Percentiles rank a stretch among this genome's conserved stretches.
phyloP scores from a whole-genome alignment of 1,140 invertebrate genomes.

The Ladona fulva region DNA sequence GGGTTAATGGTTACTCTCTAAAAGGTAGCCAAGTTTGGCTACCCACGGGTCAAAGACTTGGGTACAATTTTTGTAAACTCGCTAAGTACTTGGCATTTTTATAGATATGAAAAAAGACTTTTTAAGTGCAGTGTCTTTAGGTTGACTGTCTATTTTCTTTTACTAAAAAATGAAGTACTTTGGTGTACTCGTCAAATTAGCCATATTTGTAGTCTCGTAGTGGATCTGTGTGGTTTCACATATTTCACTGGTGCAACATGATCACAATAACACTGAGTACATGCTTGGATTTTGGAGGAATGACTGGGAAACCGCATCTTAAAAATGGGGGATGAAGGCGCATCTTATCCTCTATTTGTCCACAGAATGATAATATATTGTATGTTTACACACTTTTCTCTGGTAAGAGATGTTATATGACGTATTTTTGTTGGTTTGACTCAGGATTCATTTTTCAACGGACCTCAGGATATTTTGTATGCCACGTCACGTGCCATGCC shows the following conservation, averaged over 20 bases:
- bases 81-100: background rate
- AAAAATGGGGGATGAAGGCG: background rate
- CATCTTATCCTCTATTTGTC: background rate
- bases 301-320: background rate
- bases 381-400: background rate
- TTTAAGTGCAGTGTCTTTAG: background rate
- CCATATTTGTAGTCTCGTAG: background rate
- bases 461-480: background rate
- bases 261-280: background rate
- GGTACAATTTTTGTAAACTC: constrained; percentile 6
- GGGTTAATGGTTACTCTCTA: background rate
- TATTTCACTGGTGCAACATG: background rate
- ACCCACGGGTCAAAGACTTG: background rate
- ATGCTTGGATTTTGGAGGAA: background rate
- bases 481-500: background rate
- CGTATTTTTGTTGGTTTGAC: background rate
- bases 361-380: background rate
- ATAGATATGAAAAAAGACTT: background rate
- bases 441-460: background rate
- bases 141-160: background rate
- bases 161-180: background rate
- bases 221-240: constrained; percentile 3
- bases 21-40: background rate
- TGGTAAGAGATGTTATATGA: background rate
- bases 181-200: background rate